Percentiles rank a stretch among this genome's conserved stretches.
Evolutionary conservation across 2,797 vertebrate genomes (phyloP).

Genomic region (Helarctos malayanus): DNA sequence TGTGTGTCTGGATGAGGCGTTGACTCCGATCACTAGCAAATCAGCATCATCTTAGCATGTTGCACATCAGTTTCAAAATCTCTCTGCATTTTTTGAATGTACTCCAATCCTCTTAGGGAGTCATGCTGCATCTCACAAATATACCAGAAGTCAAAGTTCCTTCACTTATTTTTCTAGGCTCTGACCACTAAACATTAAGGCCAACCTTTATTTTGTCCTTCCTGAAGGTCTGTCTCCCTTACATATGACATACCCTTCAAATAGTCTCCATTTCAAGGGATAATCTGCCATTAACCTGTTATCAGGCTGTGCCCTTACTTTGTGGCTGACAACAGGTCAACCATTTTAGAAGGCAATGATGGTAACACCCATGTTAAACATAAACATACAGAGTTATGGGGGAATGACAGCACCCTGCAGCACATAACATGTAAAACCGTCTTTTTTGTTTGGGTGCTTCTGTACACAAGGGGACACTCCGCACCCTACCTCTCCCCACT

Average conservation of each 20-base stretch:
- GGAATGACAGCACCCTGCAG: not conserved
- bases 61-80: not conserved
- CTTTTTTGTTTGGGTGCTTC: not conserved
- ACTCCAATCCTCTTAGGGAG: not conserved
- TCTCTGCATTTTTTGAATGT: not conserved
- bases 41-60: not conserved
- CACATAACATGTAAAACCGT: not conserved
- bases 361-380: not conserved
- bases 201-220: not conserved
- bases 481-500: not conserved
- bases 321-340: not conserved
- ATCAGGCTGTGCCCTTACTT: not conserved
- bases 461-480: not conserved
- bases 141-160: not conserved
- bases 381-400: not conserved
- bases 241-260: not conserved
- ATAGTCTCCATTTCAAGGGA: not conserved
- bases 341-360: not conserved
- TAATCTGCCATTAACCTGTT: not conserved
- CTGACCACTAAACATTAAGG: not conserved
- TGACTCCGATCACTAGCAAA: conserved; percentile 15
- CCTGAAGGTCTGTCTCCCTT: not conserved
- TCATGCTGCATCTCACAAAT: not conserved
- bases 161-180: conserved; percentile 28
- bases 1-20: not conserved